Evolutionary conservation across 30 jellyfish, hydroid and myxozoan species (phyloP).

Genomic region (Aurelia coerulea): DNA sequence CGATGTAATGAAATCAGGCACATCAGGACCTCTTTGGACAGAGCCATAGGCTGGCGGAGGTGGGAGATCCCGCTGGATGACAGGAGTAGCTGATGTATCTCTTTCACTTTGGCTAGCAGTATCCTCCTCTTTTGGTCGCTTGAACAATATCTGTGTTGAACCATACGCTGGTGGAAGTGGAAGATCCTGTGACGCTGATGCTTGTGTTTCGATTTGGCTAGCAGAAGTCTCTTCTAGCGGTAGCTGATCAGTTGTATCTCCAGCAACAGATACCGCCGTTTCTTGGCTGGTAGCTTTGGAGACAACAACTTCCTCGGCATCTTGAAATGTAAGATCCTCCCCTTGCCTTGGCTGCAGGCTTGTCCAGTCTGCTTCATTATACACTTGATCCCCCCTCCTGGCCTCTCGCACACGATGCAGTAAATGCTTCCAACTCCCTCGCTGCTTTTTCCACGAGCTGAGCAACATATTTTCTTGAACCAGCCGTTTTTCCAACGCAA

Average conservation of each 20-base stretch:
- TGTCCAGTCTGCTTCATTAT: slow-evolving; percentile 61
- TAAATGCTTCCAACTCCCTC: slow-evolving; percentile 66
- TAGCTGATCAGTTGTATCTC: not conserved
- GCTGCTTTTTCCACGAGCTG: slow-evolving; percentile 69
- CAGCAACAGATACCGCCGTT: not conserved
- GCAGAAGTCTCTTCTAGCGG: not conserved
- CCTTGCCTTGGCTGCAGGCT: not conserved
- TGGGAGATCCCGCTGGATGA: slow-evolving; percentile 15
- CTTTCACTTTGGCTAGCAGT: not conserved
- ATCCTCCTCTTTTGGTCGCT: too few species aligned
- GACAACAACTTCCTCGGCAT: not conserved
- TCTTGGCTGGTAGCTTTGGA: not conserved
- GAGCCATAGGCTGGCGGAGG: slow-evolving; percentile 46
- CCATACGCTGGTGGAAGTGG: not conserved
- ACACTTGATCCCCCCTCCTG: slow-evolving; percentile 58
- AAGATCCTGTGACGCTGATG: not conserved
- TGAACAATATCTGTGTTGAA: too few species aligned
- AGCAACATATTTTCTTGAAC: slow-evolving; percentile 51
- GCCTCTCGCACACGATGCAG: slow-evolving; percentile 80
- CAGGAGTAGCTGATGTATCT: not conserved
- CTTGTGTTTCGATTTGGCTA: too few species aligned
- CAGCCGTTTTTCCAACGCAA: slow-evolving; percentile 60
- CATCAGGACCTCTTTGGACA: slow-evolving; percentile 1
- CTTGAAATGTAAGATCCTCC: not conserved
- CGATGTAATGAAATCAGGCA: not conserved